A percentile compares a stretch with the other conserved stretches of the same genome.
phyloP scores from a whole-genome alignment of 2,888 invertebrate species.

The Aleiodes leptofemur region DNA sequence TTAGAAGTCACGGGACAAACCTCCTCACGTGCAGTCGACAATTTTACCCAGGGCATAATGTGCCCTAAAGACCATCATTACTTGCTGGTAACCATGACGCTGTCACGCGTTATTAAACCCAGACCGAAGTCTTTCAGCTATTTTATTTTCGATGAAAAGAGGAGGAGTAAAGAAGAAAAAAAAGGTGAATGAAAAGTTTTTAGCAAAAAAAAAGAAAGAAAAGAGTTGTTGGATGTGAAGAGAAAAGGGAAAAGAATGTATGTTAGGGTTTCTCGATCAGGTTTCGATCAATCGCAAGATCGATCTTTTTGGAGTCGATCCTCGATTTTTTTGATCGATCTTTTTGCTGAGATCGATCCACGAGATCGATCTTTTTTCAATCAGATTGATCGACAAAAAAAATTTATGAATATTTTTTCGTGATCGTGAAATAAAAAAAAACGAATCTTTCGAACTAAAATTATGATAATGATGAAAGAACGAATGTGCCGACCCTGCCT shows the following conservation, averaged over 20 bases:
- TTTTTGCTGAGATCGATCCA: too few relatives aligned
- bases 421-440: too few relatives aligned
- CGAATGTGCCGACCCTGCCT: too few relatives aligned
- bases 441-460: too few relatives aligned
- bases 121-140: constrained; percentile 28
- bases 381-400: too few relatives aligned
- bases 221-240: not conserved
- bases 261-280: too few relatives aligned
- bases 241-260: not conserved
- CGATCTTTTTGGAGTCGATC: too few relatives aligned
- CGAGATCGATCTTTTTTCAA: too few relatives aligned
- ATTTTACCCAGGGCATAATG: constrained; percentile 44
- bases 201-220: not conserved
- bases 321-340: too few relatives aligned
- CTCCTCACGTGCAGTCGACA: constrained; percentile 35
- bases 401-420: too few relatives aligned
- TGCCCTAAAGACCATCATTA: constrained; percentile 48
- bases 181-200: constrained; percentile 1
- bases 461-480: too few relatives aligned
- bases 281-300: too few relatives aligned
- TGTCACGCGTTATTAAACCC: constrained; percentile 48
- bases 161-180: not conserved
- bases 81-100: constrained; percentile 40
- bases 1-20: constrained; percentile 4
- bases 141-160: constrained; percentile 34